Conservation (phyloP, 2,888 invertebrate species). For the Agriopis marginaria region DNA sequence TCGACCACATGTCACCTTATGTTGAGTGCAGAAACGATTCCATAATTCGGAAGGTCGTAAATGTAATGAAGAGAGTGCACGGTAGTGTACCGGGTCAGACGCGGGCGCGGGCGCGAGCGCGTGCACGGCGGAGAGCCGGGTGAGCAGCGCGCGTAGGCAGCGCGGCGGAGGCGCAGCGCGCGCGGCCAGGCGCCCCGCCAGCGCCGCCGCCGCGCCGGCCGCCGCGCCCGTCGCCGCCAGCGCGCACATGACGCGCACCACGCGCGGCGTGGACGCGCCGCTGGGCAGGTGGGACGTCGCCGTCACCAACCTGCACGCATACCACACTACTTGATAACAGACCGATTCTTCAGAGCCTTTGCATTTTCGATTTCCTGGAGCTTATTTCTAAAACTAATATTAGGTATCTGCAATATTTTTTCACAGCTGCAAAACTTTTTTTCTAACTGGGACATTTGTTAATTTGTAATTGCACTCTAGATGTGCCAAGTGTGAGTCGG, state of each 20-base stretch:
- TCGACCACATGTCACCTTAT: too few species aligned
- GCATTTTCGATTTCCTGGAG: too few species aligned
- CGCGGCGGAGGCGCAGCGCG: constrained; percentile 55
- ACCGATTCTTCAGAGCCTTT: not conserved
- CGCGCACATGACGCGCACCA: constrained; percentile 53
- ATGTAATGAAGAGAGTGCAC: not conserved
- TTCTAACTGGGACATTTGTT: too few species aligned
- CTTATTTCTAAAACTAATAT: too few species aligned
- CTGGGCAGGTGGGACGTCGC: constrained; percentile 64
- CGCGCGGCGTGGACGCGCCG: constrained; percentile 50
- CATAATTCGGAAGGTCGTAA: too few species aligned
- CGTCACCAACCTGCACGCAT: constrained; percentile 62
- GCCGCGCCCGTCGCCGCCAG: constrained; percentile 59
- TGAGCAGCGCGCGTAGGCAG: constrained; percentile 52
- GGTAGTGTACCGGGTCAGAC: constrained; percentile 47
- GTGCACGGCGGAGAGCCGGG: constrained; percentile 52
- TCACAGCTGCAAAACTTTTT: too few species aligned
- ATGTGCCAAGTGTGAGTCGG: not conserved
- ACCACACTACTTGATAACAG: not conserved
- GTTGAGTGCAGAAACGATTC: too few species aligned
- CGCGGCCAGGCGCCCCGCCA: constrained; percentile 58
- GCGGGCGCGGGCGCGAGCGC: constrained; percentile 54
- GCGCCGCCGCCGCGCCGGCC: constrained; percentile 58
- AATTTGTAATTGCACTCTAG: not conserved
- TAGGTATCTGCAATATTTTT: too few species aligned